Conservation (phyloP, 2,888 invertebrate genomes). For the Philopedon plagiatum region DNA sequence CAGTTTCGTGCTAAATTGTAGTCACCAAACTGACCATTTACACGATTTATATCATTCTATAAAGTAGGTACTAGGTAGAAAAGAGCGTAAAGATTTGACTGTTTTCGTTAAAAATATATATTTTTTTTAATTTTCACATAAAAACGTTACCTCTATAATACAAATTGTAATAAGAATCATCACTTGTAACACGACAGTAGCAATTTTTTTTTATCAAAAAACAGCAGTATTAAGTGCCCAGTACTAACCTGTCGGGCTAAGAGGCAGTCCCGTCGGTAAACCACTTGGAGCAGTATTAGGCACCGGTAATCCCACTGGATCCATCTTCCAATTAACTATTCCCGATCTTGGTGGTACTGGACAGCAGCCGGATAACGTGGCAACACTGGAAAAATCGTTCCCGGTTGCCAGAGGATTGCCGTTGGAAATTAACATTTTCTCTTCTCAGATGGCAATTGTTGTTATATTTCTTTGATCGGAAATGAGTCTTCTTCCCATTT, state of each 20-base stretch:
- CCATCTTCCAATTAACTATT: slow-evolving; percentile 75
- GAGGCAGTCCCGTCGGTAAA: slow-evolving; percentile 69
- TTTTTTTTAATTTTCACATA: too few species aligned
- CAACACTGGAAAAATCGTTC: slow-evolving; percentile 68
- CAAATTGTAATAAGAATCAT: too few species aligned
- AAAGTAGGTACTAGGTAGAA: too few species aligned
- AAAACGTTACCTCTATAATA: too few species aligned
- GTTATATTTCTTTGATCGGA: not conserved
- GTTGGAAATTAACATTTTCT: slow-evolving; percentile 76
- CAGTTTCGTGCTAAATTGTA: too few species aligned
- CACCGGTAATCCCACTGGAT: slow-evolving; percentile 72
- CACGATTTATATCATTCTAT: too few species aligned
- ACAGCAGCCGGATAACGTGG: slow-evolving; percentile 68
- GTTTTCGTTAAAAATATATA: too few species aligned
- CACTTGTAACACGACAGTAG: too few species aligned
- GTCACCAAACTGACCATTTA: too few species aligned
- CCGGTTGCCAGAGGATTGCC: slow-evolving; percentile 72
- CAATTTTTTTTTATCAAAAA: too few species aligned
- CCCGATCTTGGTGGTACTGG: slow-evolving; percentile 70
- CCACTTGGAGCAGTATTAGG: slow-evolving; percentile 71
- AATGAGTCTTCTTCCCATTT: slow-evolving; percentile 13
- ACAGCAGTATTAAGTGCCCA: too few species aligned
- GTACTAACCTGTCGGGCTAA: slow-evolving; percentile 74
- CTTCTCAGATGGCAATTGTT: not conserved
- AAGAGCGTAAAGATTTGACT: too few species aligned